Conservation (phyloP, 2,113 vertebrate species). For the Onychostruthus taczanowskii region DNA sequence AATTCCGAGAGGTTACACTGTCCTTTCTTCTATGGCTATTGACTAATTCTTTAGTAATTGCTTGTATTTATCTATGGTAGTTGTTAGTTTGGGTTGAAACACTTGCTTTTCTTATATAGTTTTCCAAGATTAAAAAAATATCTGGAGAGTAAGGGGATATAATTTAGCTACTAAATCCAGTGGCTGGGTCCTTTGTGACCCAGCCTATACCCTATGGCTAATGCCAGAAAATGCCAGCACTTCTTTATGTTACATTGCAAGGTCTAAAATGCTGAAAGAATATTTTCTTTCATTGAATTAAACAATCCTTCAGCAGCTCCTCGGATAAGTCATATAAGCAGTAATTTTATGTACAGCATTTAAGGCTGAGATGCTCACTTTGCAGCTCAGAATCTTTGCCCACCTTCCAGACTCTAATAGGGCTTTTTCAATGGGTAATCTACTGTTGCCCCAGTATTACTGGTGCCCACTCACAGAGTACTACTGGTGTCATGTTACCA, state of each 20-base stretch:
- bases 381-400: neutral
- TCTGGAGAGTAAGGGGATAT: neutral
- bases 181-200: neutral
- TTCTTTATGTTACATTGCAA: neutral
- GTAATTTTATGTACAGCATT: neutral
- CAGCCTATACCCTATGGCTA: neutral
- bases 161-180: neutral
- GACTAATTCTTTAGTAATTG: neutral
- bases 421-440: neutral
- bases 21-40: neutral
- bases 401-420: neutral
- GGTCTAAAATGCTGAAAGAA: neutral
- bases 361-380: neutral
- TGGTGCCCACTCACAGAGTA: neutral
- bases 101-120: neutral
- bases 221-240: neutral
- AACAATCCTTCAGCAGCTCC: neutral
- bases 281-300: neutral
- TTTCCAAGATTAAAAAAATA: neutral
- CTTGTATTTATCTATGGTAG: neutral
- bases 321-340: neutral
- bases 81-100: neutral
- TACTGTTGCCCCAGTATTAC: neutral
- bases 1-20: neutral
- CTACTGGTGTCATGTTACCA: neutral